Conservation (phyloP, 2,113 vertebrate genomes). For the Saccopteryx bilineata region DNA sequence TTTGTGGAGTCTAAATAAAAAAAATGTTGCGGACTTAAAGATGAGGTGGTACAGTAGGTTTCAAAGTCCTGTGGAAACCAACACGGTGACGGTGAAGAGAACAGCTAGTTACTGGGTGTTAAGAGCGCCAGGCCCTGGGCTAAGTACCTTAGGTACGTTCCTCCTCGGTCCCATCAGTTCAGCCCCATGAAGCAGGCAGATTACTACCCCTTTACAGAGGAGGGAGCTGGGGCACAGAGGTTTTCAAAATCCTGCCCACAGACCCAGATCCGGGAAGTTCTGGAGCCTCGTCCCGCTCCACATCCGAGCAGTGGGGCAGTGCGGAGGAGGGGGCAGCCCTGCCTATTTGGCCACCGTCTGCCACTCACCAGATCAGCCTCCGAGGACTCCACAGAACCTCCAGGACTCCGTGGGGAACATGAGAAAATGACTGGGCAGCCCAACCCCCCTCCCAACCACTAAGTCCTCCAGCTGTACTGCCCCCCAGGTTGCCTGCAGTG, state of each 20-base stretch:
- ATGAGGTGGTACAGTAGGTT: background rate
- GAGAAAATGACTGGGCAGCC: background rate
- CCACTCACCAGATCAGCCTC: background rate
- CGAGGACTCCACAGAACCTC: background rate
- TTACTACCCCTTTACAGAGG: background rate
- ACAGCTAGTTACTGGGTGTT: background rate
- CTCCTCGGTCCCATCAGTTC: background rate
- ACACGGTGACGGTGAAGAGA: background rate
- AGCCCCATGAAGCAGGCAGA: background rate
- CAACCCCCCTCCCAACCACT: background rate
- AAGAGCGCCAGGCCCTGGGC: background rate
- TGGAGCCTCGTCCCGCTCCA: background rate
- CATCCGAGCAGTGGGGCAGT: background rate
- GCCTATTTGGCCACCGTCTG: background rate
- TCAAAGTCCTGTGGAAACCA: background rate
- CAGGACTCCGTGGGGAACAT: background rate
- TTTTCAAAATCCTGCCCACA: background rate
- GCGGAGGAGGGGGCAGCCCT: background rate
- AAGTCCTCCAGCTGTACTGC: background rate
- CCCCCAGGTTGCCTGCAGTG: background rate
- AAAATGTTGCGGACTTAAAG: constrained; percentile 57
- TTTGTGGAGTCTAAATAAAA: constrained; percentile 73
- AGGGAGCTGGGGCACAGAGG: background rate
- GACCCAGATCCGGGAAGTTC: background rate
- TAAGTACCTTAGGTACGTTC: fast-evolving